Percentiles rank a stretch among this genome's conserved stretches.
Conservation (phyloP, 2,888 invertebrate genomes). For the Orthonevra nobilis region DNA sequence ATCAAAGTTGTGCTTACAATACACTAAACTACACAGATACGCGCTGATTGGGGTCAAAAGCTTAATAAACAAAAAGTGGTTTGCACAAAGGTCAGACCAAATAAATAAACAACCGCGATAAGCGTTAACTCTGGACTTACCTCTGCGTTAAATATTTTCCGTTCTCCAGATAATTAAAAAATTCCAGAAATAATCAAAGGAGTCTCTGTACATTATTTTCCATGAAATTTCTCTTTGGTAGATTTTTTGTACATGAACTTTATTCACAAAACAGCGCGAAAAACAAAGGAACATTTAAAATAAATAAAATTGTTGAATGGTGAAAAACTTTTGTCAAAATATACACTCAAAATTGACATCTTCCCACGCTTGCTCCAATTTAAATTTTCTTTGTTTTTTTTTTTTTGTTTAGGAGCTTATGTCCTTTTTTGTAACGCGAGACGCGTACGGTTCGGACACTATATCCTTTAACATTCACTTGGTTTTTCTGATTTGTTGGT, state of each 20-base stretch:
- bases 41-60: too few relatives aligned
- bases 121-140: too few relatives aligned
- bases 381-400: background rate
- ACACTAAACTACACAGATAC: too few relatives aligned
- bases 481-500: background rate
- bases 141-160: slow-evolving; percentile 42
- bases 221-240: slow-evolving; percentile 2
- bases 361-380: slow-evolving; percentile 7
- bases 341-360: slow-evolving; percentile 25
- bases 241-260: background rate
- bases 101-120: too few relatives aligned
- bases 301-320: slow-evolving; percentile 15
- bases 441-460: slow-evolving; percentile 11
- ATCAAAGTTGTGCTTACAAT: too few relatives aligned
- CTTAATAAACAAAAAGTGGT: too few relatives aligned
- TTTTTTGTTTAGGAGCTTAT: slow-evolving; percentile 4
- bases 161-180: slow-evolving; percentile 34
- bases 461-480: slow-evolving; percentile 32
- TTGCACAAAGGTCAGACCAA: too few relatives aligned
- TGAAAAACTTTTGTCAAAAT: slow-evolving; percentile 22
- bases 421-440: slow-evolving; percentile 30
- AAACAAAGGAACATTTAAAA: background rate
- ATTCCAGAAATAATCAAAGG: slow-evolving; percentile 13
- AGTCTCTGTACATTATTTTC: slow-evolving; percentile 37
- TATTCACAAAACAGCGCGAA: background rate